phyloP scores from a whole-genome alignment of 2,113 vertebrate species.

The Astur gentilis region DNA sequence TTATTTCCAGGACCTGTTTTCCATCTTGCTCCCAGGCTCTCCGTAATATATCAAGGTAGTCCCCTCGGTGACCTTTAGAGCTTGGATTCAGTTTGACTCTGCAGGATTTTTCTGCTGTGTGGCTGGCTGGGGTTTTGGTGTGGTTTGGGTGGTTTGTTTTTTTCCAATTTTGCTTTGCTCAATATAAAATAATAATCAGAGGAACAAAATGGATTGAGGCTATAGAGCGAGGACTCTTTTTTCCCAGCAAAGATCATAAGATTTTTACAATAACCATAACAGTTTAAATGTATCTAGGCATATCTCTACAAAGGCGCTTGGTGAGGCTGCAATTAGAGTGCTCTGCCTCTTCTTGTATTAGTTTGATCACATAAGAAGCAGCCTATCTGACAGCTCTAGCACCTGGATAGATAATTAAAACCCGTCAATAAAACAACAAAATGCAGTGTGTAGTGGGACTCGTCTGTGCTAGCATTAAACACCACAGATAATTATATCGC shows the following conservation, averaged over 20 bases:
- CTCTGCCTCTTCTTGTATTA: background rate
- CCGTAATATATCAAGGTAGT: background rate
- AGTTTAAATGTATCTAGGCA: background rate
- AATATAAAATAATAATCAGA: background rate
- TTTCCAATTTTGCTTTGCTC: background rate
- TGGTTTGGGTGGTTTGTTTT: background rate
- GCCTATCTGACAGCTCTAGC: constrained; percentile 11
- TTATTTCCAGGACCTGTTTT: constrained; percentile 16
- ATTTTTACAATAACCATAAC: background rate
- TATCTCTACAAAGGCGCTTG: background rate
- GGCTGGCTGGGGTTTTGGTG: background rate
- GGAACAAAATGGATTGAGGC: background rate
- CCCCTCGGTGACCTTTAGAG: background rate
- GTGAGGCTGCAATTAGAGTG: background rate
- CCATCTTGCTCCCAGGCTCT: background rate
- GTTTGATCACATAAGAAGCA: constrained; percentile 13
- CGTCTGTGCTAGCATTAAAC: constrained; percentile 13
- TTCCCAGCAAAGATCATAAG: background rate
- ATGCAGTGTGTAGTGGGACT: constrained; percentile 10
- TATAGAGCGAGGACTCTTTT: background rate
- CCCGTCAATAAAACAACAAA: constrained; percentile 34
- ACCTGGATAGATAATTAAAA: constrained; percentile 42
- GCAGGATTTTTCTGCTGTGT: background rate
- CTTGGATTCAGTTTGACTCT: background rate
- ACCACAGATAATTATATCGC: background rate